Percentiles rank a stretch among this genome's conserved stretches.
Evolutionary conservation across 1,140 invertebrate genomes (phyloP).

Genomic region (Mamestra configurata): DNA sequence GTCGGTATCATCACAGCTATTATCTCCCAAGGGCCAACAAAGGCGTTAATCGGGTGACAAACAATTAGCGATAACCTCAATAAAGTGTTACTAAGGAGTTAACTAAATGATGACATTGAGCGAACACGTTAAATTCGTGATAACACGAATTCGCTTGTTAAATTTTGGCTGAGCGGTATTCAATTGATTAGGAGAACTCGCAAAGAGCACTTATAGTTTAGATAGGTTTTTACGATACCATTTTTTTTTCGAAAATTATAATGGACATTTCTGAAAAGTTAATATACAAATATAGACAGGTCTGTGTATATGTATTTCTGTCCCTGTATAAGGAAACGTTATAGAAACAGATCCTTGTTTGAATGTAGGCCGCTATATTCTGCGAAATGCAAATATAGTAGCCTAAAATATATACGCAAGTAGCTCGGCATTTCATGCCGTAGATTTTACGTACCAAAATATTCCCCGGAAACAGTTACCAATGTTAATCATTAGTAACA

Average conservation of each 20-base stretch:
- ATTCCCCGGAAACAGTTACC: not conserved
- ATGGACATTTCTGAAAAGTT: too few relatives aligned
- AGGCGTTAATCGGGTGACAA: slow-evolving; percentile 41
- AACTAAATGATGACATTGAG: slow-evolving; percentile 27
- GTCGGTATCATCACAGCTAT: slow-evolving; percentile 11
- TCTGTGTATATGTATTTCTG: not conserved
- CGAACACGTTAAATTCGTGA: not conserved
- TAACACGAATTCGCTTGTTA: not conserved
- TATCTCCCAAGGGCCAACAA: slow-evolving; percentile 38
- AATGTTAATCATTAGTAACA: too few relatives aligned
- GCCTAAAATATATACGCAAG: not conserved
- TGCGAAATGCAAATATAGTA: not conserved
- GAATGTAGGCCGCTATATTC: slow-evolving; percentile 18
- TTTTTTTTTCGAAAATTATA: too few relatives aligned
- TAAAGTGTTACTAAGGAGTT: slow-evolving; percentile 35
- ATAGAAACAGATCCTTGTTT: slow-evolving; percentile 10
- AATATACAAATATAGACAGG: not conserved
- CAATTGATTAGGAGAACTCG: too few relatives aligned
- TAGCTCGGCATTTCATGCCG: too few relatives aligned
- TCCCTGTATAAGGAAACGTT: not conserved
- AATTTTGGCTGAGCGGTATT: too few relatives aligned
- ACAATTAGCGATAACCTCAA: slow-evolving; percentile 48
- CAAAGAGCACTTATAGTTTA: too few relatives aligned
- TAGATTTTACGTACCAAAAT: not conserved
- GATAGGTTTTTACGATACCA: too few relatives aligned